Base-by-base conservation (phyloP, 2,888 invertebrate genomes). In the Lottia gigantea region DNA sequence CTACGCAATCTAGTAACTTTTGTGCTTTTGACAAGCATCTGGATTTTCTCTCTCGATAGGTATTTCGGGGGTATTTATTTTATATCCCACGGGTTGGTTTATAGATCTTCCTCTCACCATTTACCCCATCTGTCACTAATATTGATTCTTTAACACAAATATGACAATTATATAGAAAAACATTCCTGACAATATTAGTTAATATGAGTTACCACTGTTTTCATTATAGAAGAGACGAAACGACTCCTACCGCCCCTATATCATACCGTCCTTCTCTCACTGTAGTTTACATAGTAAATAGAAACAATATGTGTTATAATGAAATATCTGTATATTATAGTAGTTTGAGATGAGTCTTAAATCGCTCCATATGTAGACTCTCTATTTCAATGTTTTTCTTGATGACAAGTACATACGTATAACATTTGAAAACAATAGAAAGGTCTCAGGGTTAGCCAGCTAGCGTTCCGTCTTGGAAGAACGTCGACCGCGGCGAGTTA, bases 381-480 rank as follows among this genome's bases (percentile, higher is more conserved):
- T 64, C 69, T 65, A 40, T 46, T 45, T 64, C 40, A 31, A 15
- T 69, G 65, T 69, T 69, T 69, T 55, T 61, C 64, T 65, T 55
- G 55, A 61, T 69, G 69, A 69, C 61, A 61, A 69, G 65, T 61
- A 61, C 69, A 69, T 61, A 69, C 65, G 46, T n/a, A 31, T 45
- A 31, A 46, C 65, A 65, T 45, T 46, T 65, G 69, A 69, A 69
- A 69, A 69, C 69, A 69, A 69, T 69, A 64, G 69, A 46, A 65
- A 31, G 49, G 65, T 40, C 55, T 55, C 46, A 65, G 65, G 69
- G 64, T 69, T 49, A 26, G 49, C 69, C 23, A 64, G 64, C 65
- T 61, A 65, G 25, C 31, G 46, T 55, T 26, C 16, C 25, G 55
- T 47, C 15, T 45, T 45, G 31, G 31, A 26, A 46, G 46, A 45